phyloP scores from a whole-genome alignment of 2,797 vertebrate genomes.

The Brachymystax lenok region DNA sequence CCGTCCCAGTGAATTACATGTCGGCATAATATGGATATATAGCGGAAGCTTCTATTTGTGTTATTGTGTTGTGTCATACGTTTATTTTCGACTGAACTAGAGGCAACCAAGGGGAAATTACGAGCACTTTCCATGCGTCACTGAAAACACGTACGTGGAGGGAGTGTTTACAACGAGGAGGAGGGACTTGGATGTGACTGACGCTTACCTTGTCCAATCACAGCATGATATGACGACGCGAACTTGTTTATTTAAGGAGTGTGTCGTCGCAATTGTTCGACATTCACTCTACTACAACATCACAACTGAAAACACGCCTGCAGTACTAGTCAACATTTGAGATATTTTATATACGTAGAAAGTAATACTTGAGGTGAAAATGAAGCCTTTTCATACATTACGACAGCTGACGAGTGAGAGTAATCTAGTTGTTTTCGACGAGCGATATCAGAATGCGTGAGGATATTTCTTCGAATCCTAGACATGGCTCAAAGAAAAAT shows the following conservation, averaged over 20 bases:
- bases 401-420: conserved; percentile 46
- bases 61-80: not conserved
- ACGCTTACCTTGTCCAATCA: conserved; percentile 43
- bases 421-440: conserved; percentile 59
- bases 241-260: not conserved
- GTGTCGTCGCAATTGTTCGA: conserved; percentile 18
- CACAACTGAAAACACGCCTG: conserved; percentile 62
- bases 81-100: not conserved
- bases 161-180: not conserved
- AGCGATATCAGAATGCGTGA: conserved; percentile 80
- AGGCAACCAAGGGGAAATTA: conserved; percentile 37
- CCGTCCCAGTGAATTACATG: not conserved
- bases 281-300: conserved; percentile 40
- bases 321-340: conserved; percentile 1
- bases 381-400: conserved; percentile 60
- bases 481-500: conserved; percentile 41
- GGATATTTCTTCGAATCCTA: not conserved
- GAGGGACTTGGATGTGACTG: conserved; percentile 5
- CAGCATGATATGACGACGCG: conserved; percentile 15
- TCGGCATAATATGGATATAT: no score
- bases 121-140: conserved; percentile 63
- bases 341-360: not conserved
- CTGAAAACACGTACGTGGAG: not conserved
- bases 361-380: conserved; percentile 37
- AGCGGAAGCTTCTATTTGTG: not conserved